Conservation (phyloP, 2,888 invertebrate species). For the Cryptus armator region DNA sequence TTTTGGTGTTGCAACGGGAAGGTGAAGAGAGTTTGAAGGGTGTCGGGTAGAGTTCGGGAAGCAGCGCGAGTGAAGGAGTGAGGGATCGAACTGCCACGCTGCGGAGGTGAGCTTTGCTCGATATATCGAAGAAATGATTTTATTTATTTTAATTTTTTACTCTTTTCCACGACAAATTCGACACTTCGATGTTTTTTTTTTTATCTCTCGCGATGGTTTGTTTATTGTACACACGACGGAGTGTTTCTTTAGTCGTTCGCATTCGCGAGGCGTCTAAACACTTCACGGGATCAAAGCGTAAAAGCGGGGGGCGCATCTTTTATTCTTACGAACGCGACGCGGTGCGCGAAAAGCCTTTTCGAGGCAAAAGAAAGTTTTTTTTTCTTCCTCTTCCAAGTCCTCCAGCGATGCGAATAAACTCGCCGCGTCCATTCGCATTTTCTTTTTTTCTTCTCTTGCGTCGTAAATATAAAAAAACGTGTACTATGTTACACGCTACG, state of each 20-base stretch:
- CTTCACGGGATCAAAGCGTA: constrained; percentile 56
- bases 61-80: constrained; percentile 14
- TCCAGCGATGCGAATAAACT: constrained; percentile 35
- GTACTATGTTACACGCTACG: not conserved
- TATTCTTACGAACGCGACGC: constrained; percentile 6
- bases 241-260: constrained; percentile 2
- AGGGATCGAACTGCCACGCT: constrained; percentile 31
- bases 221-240: not conserved
- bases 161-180: not conserved
- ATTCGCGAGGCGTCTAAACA: constrained; percentile 42
- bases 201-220: not conserved
- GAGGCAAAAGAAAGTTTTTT: constrained; percentile 25
- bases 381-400: constrained; percentile 26
- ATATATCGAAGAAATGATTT: constrained; percentile 3
- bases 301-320: constrained; percentile 18
- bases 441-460: constrained; percentile 2
- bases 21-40: constrained; percentile 41
- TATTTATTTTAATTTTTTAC: not conserved
- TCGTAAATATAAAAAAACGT: constrained; percentile 1
- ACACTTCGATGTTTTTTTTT: not conserved
- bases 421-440: not conserved
- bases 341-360: constrained; percentile 30
- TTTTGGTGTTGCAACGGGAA: constrained; percentile 22
- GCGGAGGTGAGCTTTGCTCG: constrained; percentile 38
- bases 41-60: not conserved